phyloP scores from a whole-genome alignment of 2,113 vertebrate species.

The Struthidea cinerea region DNA sequence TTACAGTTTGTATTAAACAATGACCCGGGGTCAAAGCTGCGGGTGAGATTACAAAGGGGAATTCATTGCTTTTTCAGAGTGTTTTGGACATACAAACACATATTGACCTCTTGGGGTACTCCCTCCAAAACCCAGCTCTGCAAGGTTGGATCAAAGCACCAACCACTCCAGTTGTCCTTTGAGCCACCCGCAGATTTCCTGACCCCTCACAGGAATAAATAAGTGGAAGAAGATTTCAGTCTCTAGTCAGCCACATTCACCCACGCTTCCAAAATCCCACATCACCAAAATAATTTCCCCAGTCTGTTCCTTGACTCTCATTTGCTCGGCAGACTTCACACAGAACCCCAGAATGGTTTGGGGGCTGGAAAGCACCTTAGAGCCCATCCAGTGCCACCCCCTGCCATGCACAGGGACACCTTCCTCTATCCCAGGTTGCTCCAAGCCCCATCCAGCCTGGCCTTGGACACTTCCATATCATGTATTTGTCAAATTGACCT shows the following conservation, averaged over 20 bases:
- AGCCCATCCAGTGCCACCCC: neutral
- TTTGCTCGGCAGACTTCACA: neutral
- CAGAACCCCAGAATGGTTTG: neutral
- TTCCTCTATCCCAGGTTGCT: fast-evolving
- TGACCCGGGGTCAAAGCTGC: neutral
- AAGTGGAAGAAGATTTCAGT: neutral
- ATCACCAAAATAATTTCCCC: neutral
- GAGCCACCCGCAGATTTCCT: neutral
- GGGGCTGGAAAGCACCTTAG: neutral
- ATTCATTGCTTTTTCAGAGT: neutral
- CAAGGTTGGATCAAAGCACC: neutral
- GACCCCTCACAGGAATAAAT: neutral
- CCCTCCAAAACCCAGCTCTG: neutral
- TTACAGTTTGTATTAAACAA: neutral
- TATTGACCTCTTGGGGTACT: neutral
- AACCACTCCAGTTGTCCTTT: neutral
- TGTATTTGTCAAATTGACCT: neutral
- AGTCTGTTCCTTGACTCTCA: neutral
- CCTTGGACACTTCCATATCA: neutral
- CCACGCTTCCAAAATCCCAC: neutral
- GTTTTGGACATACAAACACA: neutral
- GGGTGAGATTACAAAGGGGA: neutral
- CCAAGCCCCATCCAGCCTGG: fast-evolving
- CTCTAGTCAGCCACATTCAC: neutral
- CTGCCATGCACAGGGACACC: neutral